Evolutionary conservation across 2,797 vertebrate genomes (phyloP), one percentile per base, ranked within the genome.

Genomic region (Heteromormyrus szaboi): DNA sequence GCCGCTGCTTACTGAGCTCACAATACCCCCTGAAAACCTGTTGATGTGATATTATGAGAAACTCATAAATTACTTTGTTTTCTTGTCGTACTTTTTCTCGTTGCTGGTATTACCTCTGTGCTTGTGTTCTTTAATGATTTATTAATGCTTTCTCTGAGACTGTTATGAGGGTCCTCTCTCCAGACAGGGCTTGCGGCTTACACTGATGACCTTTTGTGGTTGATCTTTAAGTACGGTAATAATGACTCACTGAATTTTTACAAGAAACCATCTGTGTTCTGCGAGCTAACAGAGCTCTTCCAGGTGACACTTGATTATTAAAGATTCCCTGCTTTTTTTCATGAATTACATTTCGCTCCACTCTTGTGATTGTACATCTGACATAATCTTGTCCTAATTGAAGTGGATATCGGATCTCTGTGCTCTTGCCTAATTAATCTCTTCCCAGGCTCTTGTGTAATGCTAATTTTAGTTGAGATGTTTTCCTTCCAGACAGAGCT

Each of bases 361-460:
- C 81, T 85, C 41, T 85, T 25, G 22, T 85, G 44, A 11, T n/a
- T 25, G n/a, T 50, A 50, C 44, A 25, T 29, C 48, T 48, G 44
- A 51, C 44, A 85, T 84, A 51, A 84, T 19, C 46, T 68, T 48
- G n/a, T 50, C 46, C n/a, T n/a, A 85, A 85, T 48, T 22, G n/a
- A 85, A 85, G 19, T 85, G 44, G 11, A 84, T 84, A 84, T 84
- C 81, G 4, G 44, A 50, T 76, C 33, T 51, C 17, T 51, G 11
- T 51, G 22, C 81, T 22, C 81, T 50, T 85, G n/a, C 44, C 48
- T 85, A 85, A 85, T 85, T 50, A 85, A 85, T 50, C 81, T 51
- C 29, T 85, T 85, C 48, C 81, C 81, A 51, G n/a, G 44, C 48
- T 51, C 48, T 85, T 76, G 41, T 76, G 68, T 76, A 76, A 76